Evolutionary conservation across 2,113 vertebrate species (phyloP).

Genomic region (Campylomormyrus numenius): DNA sequence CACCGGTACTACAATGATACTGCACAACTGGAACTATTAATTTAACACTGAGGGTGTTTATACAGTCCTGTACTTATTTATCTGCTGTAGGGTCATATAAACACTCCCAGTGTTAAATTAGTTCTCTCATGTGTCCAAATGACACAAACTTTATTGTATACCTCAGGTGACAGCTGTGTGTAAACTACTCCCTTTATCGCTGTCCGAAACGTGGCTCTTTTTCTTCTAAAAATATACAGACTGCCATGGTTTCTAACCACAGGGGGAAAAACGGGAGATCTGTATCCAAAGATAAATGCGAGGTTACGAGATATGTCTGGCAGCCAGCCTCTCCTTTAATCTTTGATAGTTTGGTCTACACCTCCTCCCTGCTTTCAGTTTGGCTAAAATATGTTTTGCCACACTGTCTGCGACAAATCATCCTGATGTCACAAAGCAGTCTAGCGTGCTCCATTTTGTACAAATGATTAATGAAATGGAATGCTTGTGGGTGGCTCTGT

Average conservation of each 20-base stretch:
- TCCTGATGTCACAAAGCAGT: background rate
- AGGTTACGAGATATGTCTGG: background rate
- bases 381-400: background rate
- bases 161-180: background rate
- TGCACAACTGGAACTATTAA: background rate
- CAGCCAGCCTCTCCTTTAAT: slow-evolving; percentile 8
- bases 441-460: background rate
- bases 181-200: background rate
- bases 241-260: background rate
- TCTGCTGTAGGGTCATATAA: background rate
- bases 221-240: background rate
- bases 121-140: background rate
- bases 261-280: background rate
- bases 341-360: background rate
- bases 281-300: background rate
- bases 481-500: background rate
- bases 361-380: background rate
- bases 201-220: background rate
- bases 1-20: background rate
- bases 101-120: background rate
- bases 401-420: background rate
- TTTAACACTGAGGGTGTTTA: background rate
- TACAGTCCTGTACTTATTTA: background rate
- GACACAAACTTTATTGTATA: background rate
- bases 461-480: background rate